Evolutionary conservation across 2,797 vertebrate genomes (phyloP).

Genomic region (Sciurus vulgaris): DNA sequence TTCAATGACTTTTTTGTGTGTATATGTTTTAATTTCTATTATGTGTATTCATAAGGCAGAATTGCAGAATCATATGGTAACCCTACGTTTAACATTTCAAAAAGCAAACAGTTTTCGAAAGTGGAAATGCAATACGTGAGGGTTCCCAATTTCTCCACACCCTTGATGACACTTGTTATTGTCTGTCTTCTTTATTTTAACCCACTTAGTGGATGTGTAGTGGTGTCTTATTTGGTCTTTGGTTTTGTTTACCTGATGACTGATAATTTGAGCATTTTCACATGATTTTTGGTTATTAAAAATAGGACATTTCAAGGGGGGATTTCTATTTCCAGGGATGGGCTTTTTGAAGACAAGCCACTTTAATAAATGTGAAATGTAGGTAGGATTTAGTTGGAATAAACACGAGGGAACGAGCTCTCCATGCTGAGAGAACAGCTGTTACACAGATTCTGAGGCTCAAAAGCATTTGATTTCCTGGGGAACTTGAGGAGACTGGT

Average conservation of each 20-base stretch:
- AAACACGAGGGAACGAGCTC: neutral
- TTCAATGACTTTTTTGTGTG: neutral
- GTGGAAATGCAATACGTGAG: neutral
- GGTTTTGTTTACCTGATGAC: neutral
- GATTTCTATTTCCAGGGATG: neutral
- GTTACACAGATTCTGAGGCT: neutral
- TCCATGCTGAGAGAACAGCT: neutral
- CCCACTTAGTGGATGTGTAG: neutral
- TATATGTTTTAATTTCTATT: neutral
- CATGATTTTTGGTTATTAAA: neutral
- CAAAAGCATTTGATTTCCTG: slow-evolving; percentile 2
- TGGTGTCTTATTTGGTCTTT: neutral
- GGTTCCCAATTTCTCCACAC: neutral
- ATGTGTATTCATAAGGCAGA: neutral
- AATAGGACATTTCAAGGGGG: neutral
- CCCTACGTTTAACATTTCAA: neutral
- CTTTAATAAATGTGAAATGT: slow-evolving; percentile 34
- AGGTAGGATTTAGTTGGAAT: neutral
- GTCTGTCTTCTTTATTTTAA: neutral
- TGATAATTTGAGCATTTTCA: neutral
- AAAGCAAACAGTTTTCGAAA: slow-evolving; percentile 3
- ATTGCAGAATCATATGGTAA: neutral
- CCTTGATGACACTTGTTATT: neutral
- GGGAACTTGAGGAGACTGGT: neutral
- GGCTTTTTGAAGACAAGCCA: neutral